phyloP scores from a whole-genome alignment of 1,140 invertebrate species.

The Dryas iulia region DNA sequence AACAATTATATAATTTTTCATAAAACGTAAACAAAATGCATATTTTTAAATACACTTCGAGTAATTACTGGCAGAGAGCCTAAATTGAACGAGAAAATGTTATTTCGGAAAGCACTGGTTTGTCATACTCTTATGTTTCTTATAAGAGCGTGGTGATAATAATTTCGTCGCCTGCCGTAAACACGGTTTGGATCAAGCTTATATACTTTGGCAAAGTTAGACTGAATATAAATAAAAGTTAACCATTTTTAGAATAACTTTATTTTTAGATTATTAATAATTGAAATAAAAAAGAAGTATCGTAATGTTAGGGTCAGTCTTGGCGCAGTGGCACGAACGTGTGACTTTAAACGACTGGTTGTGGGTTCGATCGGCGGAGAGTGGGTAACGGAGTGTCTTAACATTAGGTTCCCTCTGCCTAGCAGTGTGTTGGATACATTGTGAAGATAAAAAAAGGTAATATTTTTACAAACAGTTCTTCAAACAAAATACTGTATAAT shows the following conservation, averaged over 20 bases:
- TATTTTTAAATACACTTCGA: background rate
- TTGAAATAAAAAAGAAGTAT: too few relatives aligned
- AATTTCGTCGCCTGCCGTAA: background rate
- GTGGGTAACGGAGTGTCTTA: too few relatives aligned
- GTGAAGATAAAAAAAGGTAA: too few relatives aligned
- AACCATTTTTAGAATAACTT: background rate
- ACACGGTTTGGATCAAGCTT: background rate
- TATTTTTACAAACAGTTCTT: too few relatives aligned
- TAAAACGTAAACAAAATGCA: background rate
- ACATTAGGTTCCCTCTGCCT: too few relatives aligned
- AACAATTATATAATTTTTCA: background rate
- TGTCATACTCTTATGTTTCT: background rate
- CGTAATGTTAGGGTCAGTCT: too few relatives aligned
- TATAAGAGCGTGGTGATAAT: conserved; percentile 5
- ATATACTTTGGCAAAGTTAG: background rate
- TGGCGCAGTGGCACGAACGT: too few relatives aligned
- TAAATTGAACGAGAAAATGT: conserved; percentile 9
- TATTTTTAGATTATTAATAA: too few relatives aligned
- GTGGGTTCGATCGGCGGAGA: too few relatives aligned
- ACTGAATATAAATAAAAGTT: background rate
- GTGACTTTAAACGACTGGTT: too few relatives aligned
- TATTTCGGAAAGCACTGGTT: conserved; percentile 18
- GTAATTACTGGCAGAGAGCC: conserved; percentile 16
- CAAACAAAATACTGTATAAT: too few relatives aligned
- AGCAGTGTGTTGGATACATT: too few relatives aligned